phyloP scores from a whole-genome alignment of 2,888 invertebrate species.

The Dynastes tityus region DNA sequence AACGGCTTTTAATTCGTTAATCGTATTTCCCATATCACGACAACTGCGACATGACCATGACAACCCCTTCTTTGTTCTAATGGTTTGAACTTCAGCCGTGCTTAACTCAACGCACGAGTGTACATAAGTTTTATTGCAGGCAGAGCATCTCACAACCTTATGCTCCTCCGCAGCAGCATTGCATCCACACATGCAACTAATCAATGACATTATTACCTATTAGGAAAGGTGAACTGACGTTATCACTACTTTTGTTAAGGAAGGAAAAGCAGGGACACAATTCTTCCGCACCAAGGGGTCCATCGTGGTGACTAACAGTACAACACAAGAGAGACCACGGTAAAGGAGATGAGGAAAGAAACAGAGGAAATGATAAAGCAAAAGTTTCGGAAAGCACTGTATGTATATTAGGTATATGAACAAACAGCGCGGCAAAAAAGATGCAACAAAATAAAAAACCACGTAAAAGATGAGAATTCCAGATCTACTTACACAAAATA shows the following conservation, averaged over 20 bases:
- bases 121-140: too few species aligned
- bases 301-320: background rate
- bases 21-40: too few species aligned
- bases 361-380: background rate
- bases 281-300: background rate
- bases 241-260: background rate
- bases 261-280: background rate
- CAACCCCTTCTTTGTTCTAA: background rate
- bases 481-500: too few species aligned
- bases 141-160: background rate
- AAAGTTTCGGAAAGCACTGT: background rate
- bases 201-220: background rate
- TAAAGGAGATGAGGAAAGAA: background rate
- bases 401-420: too few species aligned
- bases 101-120: too few species aligned
- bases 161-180: background rate
- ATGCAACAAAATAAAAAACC: too few species aligned
- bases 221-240: background rate
- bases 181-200: background rate
- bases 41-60: background rate
- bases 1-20: too few species aligned
- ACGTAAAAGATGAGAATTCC: too few species aligned
- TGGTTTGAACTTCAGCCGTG: background rate
- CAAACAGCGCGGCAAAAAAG: too few species aligned
- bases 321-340: background rate